Evolutionary conservation across 1,140 invertebrate genomes (phyloP), one percentile per base, ranked within the genome.

Genomic region (Pteromalus puparum): DNA sequence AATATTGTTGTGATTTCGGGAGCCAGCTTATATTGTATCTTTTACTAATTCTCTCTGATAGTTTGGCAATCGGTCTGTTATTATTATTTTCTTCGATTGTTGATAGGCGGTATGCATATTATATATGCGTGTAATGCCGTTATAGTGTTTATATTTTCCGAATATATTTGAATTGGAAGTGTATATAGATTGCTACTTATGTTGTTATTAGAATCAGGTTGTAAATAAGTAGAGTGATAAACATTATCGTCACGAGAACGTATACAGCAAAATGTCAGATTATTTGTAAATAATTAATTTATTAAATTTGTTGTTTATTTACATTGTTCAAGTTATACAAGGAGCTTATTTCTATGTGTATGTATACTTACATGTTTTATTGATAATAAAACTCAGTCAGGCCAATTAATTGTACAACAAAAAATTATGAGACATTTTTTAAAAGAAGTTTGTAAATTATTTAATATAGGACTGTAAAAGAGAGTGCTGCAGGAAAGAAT

Each of bases 281-380:
- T 81, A 46, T n/a, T 85, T 77, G 84, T 78, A 85, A 85, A 85
- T 85, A 85, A 82, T 85, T 85, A 70, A 82, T 85, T 85, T 85
- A 85, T 85, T 85, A 65, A 78, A 82, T 72, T 77, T 53, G 24
- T 70, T 81, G 61, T 85, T 82, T 84, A 85, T 85, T 85, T 85
- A 81, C 79, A 84, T 75, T 53, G 2, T 75, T 77, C 21, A 24
- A 70, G 79, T 85, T 81, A 81, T 81, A 85, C 79, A 85, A 85
- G 46, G 42, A 82, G 68, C 74, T 85, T 82, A 85, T 73, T 73
- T 82, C n/a, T 82, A 82, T 82, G 38, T 61, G 18, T n/a, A 4
- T 18, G 18, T 61, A 38, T 73, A 73, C 75, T 85, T 78, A 82
- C 73, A 81, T 81, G 61, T 80, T 74, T 77, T 74, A 77, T 67